Evolutionary conservation across 92 coral and sea anemone species (phyloP).

Genomic region (Epizoanthus rinbou): DNA sequence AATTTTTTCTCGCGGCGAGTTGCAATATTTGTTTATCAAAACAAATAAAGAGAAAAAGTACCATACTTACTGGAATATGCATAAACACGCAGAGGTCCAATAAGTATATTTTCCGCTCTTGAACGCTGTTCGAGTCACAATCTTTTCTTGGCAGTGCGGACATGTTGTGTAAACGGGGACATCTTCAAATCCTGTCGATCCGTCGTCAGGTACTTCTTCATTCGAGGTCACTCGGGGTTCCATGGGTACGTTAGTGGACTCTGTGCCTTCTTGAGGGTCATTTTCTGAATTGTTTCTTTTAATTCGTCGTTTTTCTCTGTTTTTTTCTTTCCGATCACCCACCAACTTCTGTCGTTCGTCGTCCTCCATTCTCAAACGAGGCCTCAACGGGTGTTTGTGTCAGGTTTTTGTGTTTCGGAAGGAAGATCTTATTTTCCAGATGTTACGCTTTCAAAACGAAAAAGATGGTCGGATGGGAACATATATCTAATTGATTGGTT

Average conservation of each 20-base stretch:
- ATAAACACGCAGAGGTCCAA: slow-evolving; percentile 92
- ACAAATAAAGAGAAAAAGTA: background rate
- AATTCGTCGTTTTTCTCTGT: background rate
- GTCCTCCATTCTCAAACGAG: background rate
- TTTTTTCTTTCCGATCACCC: background rate
- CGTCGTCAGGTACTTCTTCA: slow-evolving; percentile 67
- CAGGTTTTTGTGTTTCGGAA: background rate
- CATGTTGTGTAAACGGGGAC: slow-evolving; percentile 94
- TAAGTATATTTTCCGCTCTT: slow-evolving; percentile 94
- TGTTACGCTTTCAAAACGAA: background rate
- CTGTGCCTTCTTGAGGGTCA: background rate
- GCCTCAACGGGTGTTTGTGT: background rate
- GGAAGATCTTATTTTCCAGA: background rate
- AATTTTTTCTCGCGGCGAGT: too few species aligned
- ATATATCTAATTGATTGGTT: background rate
- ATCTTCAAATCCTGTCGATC: slow-evolving; percentile 82
- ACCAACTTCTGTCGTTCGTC: slow-evolving; percentile 17
- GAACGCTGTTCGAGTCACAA: slow-evolving; percentile 82
- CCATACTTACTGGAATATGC: slow-evolving; percentile 92
- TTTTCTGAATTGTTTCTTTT: background rate
- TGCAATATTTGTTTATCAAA: background rate
- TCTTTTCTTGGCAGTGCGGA: slow-evolving; percentile 89
- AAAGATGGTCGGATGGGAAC: background rate
- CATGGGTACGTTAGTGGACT: background rate
- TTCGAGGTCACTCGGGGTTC: background rate